Percentiles rank a stretch among this genome's conserved stretches.
Conservation (phyloP, 2,888 invertebrate species). For the Zygogramma bicolorata region DNA sequence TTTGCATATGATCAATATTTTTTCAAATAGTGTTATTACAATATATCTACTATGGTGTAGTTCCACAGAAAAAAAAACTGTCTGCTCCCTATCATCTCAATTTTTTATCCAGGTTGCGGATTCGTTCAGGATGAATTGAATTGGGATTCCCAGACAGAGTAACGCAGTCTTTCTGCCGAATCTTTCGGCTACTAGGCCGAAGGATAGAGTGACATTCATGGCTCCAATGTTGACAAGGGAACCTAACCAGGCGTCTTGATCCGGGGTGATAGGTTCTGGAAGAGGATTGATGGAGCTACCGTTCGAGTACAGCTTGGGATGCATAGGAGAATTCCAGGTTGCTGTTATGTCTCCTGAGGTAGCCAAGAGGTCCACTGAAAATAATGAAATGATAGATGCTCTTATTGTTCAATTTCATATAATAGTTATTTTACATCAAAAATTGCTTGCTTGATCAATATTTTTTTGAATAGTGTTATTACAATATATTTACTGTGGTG, state of each 20-base stretch:
- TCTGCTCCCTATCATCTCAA: no score
- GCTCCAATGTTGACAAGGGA: conserved; percentile 67
- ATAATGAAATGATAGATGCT: background rate
- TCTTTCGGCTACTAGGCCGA: conserved; percentile 74
- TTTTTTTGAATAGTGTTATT: no score
- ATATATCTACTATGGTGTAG: no score
- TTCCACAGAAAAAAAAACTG: no score
- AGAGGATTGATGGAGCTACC: conserved; percentile 59
- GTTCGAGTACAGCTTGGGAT: conserved; percentile 51
- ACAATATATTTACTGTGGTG: no score
- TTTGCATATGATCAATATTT: no score
- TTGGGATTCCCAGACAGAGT: conserved; percentile 65
- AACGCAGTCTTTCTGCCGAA: conserved; percentile 78
- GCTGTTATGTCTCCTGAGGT: conserved; percentile 51
- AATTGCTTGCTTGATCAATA: no score
- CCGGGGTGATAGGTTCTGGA: conserved; percentile 52
- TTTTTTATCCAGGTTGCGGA: conserved; percentile 48
- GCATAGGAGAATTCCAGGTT: conserved; percentile 53
- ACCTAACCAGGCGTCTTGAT: conserved; percentile 69
- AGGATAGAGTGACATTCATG: conserved; percentile 74
- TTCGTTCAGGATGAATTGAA: conserved; percentile 49
- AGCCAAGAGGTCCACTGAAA: conserved; percentile 53
- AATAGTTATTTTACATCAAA: no score
- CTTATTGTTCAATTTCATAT: no score
- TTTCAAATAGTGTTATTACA: no score